These are phyloP conservation scores for Notodonta ziczac DNA, from an alignment of 2,888 invertebrate genomes.

Conservation along the genomic window DNA sequence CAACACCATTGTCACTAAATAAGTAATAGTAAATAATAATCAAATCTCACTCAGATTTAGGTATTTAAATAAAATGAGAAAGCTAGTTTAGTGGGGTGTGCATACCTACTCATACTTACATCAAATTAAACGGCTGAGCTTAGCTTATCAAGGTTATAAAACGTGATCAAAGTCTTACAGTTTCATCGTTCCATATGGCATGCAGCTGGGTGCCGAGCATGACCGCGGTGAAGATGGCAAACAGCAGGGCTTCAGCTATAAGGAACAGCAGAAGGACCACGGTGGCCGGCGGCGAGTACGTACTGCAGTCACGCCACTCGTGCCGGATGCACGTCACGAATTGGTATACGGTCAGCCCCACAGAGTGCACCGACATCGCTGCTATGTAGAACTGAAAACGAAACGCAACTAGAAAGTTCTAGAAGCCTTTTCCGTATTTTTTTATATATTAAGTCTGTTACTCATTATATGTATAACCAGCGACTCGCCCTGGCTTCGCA, in stretches of 20 bases:
- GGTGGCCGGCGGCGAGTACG: constrained; percentile 97
- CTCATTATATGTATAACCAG: no score
- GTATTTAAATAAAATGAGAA: no score
- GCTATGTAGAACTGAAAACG: constrained; percentile 97
- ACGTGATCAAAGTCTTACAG: constrained; percentile 83
- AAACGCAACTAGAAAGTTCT: not conserved
- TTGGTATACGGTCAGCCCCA: constrained; percentile 96
- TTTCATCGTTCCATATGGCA: constrained; percentile 99
- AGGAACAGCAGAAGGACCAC: constrained; percentile 96
- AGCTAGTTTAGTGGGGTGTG: no score
- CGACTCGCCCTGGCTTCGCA: no score
- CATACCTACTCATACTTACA: no score
- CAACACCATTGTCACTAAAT: no score
- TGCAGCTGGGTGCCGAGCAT: constrained; percentile 98
- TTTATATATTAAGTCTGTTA: not conserved
- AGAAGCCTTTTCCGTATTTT: not conserved
- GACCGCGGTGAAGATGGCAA: constrained; percentile 98
- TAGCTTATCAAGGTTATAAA: not conserved
- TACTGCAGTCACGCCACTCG: constrained; percentile 97
- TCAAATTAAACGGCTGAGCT: no score
- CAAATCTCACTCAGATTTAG: no score
- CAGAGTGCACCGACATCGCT: constrained; percentile 96
- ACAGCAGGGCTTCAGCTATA: constrained; percentile 96
- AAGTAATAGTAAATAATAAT: no score
- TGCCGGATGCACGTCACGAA: constrained; percentile 96